Evolutionary conservation across 37 sponge, comb jelly and placozoan genomes (phyloP).

Genomic region (Sycon ciliatum): DNA sequence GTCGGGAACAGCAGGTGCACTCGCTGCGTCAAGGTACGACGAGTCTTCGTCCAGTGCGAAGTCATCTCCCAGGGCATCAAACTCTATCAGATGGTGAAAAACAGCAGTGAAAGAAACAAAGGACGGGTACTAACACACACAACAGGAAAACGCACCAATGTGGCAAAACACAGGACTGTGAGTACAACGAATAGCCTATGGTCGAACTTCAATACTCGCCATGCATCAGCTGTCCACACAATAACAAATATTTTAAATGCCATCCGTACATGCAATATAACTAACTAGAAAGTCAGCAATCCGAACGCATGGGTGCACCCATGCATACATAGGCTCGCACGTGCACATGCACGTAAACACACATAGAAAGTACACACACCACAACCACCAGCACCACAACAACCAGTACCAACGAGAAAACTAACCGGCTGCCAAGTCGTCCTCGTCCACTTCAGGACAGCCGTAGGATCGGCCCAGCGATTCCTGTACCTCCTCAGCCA

Average conservation of each 20-base stretch:
- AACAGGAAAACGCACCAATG: too few relatives aligned
- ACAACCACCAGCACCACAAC: background rate
- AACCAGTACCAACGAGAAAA: too few relatives aligned
- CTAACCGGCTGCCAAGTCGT: conserved; percentile 91
- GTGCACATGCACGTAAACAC: background rate
- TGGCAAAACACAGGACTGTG: too few relatives aligned
- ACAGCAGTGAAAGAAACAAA: background rate
- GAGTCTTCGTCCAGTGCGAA: conserved; percentile 77
- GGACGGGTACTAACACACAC: background rate
- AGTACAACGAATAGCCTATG: too few relatives aligned
- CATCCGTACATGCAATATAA: too few relatives aligned
- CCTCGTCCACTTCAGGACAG: conserved; percentile 95
- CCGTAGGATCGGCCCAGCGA: conserved; percentile 81
- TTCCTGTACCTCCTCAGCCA: conserved; percentile 91
- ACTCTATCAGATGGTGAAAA: conserved; percentile 39
- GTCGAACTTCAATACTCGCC: too few relatives aligned
- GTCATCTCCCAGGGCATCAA: conserved; percentile 95
- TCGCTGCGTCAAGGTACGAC: conserved; percentile 71
- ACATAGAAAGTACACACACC: background rate
- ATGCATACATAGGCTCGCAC: background rate
- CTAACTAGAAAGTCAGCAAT: too few relatives aligned
- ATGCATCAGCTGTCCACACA: background rate
- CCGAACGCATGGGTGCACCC: too few relatives aligned
- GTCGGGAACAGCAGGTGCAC: conserved; percentile 63
- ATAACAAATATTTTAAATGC: too few relatives aligned